Evolutionary conservation across 2,797 vertebrate genomes (phyloP), one percentile per base, ranked within the genome.

Genomic region (Tiaroga cobitis): DNA sequence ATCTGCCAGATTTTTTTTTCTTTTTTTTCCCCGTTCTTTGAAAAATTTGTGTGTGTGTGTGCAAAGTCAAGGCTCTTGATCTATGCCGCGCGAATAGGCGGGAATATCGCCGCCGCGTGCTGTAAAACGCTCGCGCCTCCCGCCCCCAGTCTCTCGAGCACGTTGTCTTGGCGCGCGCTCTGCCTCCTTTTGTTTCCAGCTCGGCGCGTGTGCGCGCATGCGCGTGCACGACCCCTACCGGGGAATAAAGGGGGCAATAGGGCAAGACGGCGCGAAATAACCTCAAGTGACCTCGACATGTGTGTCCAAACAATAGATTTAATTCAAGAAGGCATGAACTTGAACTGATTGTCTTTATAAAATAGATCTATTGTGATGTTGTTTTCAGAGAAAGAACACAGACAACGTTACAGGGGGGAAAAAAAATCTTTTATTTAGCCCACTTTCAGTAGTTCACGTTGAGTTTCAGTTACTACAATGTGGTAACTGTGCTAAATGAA

Each of bases 131-230:
- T 86, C 85, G 76, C 87, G 11, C 56, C 65, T 21, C 74, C 26
- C 78, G 21, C 77, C 67, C 81, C 75, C 86, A 73, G 86, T 89
- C 77, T 37, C 76, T 65, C 32, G 83, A 77, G 87, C 87, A 85
- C 83, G 90, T 80, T 81, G 26, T 75, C 56, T 82, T 49, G 51
- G 78, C 11, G 80, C 82, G 87, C 83, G 89, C 89, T 69, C 43
- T 59, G 4, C 61, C 83, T 84, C 83, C 82, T 86, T 90, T 90
- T 90, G 90, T 90, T 84, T 90, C 61, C 39, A 76, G 24, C 37
- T 86, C 32, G 67, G 63, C 24, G 24, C 41, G 77, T 73, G 68
- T 34, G 51, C 74, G 82, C 82, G 82, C 65, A 19, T 34, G 82
- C 74, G 37, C 74, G 34, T 24, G 10, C 72, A 26, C 81, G 46